Evolutionary conservation across 2,797 vertebrate genomes (phyloP).

Genomic region (Oreonectes daqikongensis): DNA sequence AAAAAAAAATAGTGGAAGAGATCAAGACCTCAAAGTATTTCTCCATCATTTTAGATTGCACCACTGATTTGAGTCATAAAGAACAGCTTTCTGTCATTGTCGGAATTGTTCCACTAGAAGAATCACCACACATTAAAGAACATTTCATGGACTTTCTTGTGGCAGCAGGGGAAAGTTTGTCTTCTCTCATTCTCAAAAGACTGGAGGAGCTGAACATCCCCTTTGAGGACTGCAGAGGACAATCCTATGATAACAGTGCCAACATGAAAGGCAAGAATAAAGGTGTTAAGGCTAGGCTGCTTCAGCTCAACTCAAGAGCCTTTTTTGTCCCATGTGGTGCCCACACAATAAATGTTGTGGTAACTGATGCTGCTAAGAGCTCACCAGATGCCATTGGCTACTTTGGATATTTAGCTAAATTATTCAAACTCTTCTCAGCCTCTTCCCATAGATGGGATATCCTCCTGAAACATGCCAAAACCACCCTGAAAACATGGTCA

Average conservation of each 20-base stretch:
- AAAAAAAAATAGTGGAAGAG: no score
- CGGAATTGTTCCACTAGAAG: slow-evolving; percentile 4
- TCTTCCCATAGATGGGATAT: slow-evolving; percentile 40
- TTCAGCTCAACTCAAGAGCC: slow-evolving; percentile 11
- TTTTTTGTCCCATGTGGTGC: slow-evolving; percentile 33
- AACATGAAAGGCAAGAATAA: slow-evolving; percentile 29
- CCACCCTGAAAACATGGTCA: slow-evolving; percentile 33
- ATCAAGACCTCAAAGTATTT: slow-evolving; percentile 27
- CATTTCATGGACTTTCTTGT: slow-evolving; percentile 29
- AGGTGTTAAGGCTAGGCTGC: slow-evolving; percentile 19
- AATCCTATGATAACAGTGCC: slow-evolving; percentile 25
- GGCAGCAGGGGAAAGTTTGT: slow-evolving; percentile 22
- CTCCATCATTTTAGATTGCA: slow-evolving; percentile 27
- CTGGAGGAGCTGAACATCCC: slow-evolving; percentile 14
- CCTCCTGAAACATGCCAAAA: slow-evolving; percentile 46
- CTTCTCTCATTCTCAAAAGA: slow-evolving; percentile 18
- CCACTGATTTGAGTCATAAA: slow-evolving; percentile 47
- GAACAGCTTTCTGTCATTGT: slow-evolving; percentile 43
- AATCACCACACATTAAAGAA: slow-evolving; percentile 14
- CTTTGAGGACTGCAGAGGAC: slow-evolving; percentile 31
- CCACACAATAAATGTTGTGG: slow-evolving; percentile 31
- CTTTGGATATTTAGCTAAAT: slow-evolving; percentile 42
- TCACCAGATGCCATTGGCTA: slow-evolving; percentile 44
- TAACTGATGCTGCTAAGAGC: slow-evolving; percentile 40
- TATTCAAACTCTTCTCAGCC: slow-evolving; percentile 44